Evolutionary conservation across 2,113 vertebrate species (phyloP).

Genomic region (Nesospiza acunhae): DNA sequence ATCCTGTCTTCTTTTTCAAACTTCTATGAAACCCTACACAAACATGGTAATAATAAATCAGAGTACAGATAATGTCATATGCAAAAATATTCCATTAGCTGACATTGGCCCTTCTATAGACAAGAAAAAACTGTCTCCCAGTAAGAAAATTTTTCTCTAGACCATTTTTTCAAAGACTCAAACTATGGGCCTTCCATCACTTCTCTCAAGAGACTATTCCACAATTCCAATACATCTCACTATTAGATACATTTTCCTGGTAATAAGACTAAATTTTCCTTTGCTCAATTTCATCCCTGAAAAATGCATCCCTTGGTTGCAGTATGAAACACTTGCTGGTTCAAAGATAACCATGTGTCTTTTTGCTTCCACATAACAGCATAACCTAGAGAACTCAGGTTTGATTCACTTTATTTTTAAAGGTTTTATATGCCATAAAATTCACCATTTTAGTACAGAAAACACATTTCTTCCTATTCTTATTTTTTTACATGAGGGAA

Average conservation of each 20-base stretch:
- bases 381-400: neutral
- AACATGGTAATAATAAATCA: neutral
- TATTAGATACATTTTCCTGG: conserved; percentile 46
- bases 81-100: neutral
- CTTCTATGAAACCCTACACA: neutral
- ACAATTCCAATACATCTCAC: conserved; percentile 4
- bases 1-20: conserved; percentile 2
- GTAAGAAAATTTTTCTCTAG: neutral
- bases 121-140: neutral
- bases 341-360: conserved; percentile 39
- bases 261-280: conserved; percentile 57
- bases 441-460: neutral
- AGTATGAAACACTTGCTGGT: conserved; percentile 36
- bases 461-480: neutral
- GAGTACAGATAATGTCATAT: neutral
- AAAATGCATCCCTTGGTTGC: conserved; percentile 44
- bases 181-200: neutral
- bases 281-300: conserved; percentile 38
- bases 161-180: neutral
- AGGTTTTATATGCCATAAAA: neutral
- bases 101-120: neutral
- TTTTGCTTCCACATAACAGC: neutral
- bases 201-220: conserved; percentile 35
- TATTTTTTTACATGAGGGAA: neutral
- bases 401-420: neutral